phyloP scores from a whole-genome alignment of 1,140 invertebrate genomes.

The Lucilia sericata region DNA sequence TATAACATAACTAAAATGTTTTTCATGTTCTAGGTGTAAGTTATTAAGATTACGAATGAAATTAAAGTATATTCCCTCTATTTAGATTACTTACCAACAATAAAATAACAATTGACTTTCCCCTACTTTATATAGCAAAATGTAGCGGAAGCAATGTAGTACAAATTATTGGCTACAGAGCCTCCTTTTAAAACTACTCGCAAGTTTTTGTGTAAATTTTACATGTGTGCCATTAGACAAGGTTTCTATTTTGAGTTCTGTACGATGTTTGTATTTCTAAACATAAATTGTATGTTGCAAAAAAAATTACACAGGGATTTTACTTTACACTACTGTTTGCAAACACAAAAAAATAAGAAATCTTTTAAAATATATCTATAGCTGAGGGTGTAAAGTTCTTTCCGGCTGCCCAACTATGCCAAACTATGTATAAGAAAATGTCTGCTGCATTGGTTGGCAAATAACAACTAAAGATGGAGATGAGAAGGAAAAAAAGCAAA shows the following conservation, averaged over 20 bases:
- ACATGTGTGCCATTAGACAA: too few relatives aligned
- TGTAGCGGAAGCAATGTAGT: too few relatives aligned
- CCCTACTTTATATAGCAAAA: too few relatives aligned
- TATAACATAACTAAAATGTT: too few relatives aligned
- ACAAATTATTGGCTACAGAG: too few relatives aligned
- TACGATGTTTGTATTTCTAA: background rate
- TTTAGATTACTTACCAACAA: too few relatives aligned
- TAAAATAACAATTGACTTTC: too few relatives aligned
- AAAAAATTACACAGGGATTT: background rate
- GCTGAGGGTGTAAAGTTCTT: background rate
- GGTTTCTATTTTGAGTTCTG: background rate
- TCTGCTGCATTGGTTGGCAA: conserved; percentile 5
- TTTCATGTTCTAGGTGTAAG: too few relatives aligned
- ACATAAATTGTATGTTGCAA: background rate
- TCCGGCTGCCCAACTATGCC: background rate
- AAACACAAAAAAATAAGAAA: background rate
- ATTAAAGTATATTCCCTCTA: too few relatives aligned
- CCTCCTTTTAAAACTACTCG: too few relatives aligned
- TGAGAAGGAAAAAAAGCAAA: conserved; percentile 10
- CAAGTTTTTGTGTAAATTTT: too few relatives aligned
- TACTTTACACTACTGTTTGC: background rate
- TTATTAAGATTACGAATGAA: too few relatives aligned
- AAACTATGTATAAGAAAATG: background rate
- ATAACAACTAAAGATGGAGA: background rate
- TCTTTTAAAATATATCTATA: background rate